Evolutionary conservation across 2,113 vertebrate genomes (phyloP), one percentile per base, ranked within the genome.

Genomic region (Romanogobio albipinnatus): DNA sequence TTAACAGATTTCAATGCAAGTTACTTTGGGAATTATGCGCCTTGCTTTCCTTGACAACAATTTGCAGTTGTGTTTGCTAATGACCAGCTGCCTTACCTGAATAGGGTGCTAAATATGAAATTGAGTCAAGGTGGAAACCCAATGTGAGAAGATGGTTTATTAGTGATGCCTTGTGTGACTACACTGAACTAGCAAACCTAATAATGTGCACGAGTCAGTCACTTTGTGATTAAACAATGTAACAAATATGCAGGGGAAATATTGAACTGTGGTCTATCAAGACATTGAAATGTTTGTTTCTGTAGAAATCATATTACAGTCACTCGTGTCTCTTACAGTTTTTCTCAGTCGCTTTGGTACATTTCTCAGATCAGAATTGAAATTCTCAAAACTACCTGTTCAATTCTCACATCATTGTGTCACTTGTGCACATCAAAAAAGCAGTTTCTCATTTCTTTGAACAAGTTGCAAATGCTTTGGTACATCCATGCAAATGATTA

Each of bases 241-340:
- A 0, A 36, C 36, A 45, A 71, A 45, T 73, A 73, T 45, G 39
- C 68, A 45, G 5, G 1, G 70, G 43, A 8, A 74, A 47, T 73
- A 43, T 11, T 43, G 68, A 74, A 74, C 43, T 14, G n/a, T 73
- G 39, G n/a, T 74, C 47, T 13, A 24, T 73, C 70, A 47, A 74
- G n/a, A 47, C 70, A 74, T 24, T 74, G 19, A 47, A 70, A 70
- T 47, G 11, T 74, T 74, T 74, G 71, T 74, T 74, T 49, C 43
- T 7, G n/a, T 74, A 49, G 22, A 26, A 74, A 49, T 73, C 11
- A 49, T 15, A 74, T 74, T 15, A 74, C 22, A 49, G 43, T 43
- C n/a, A 74, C 71, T 49, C 19, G 22, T 56, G 53, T 22, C 17
- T 22, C 68, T 22, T 71, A n/a, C n/a, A n/a, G n/a, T n/a, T n/a